These are phyloP conservation scores for Drosophila leonis DNA, from an alignment of 2,888 invertebrate species.

Conservation along the genomic window DNA sequence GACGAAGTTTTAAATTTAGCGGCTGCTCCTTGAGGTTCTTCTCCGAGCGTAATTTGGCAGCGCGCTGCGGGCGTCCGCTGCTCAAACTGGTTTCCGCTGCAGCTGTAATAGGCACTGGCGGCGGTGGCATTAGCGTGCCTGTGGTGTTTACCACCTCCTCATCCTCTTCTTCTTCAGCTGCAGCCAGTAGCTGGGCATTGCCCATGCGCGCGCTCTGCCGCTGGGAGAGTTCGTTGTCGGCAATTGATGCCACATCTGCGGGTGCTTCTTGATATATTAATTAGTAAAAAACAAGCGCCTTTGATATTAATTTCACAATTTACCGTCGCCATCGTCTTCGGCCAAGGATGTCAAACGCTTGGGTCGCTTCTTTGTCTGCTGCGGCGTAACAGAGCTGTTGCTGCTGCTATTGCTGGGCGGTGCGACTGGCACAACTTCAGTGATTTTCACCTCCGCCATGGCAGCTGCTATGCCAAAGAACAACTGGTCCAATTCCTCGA, in stretches of 20 bases:
- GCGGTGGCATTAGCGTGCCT: constrained; percentile 72
- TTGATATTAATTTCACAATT: constrained; percentile 24
- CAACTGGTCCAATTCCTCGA: constrained; percentile 56
- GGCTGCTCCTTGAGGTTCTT: constrained; percentile 78
- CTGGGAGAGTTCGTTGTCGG: constrained; percentile 15
- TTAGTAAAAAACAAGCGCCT: neutral
- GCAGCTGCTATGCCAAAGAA: constrained; percentile 44
- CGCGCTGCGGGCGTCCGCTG: constrained; percentile 80
- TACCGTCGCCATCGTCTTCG: constrained; percentile 68
- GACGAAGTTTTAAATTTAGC: constrained; percentile 74
- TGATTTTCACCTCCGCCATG: constrained; percentile 19
- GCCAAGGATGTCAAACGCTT: constrained; percentile 75
- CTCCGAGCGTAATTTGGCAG: constrained; percentile 80
- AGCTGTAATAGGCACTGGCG: constrained; percentile 49
- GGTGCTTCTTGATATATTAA: neutral
- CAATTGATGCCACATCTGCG: neutral
- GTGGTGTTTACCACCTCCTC: constrained; percentile 43
- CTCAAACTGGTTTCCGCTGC: constrained; percentile 58
- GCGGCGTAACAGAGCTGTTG: constrained; percentile 71
- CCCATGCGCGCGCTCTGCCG: constrained; percentile 56
- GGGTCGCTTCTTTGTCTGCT: constrained; percentile 81
- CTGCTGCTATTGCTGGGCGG: neutral
- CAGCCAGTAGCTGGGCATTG: constrained; percentile 64
- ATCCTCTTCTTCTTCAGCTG: constrained; percentile 41
- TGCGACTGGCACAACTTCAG: constrained; percentile 15